phyloP scores from a whole-genome alignment of 2,888 invertebrate genomes.

The Heliconius cydno region DNA sequence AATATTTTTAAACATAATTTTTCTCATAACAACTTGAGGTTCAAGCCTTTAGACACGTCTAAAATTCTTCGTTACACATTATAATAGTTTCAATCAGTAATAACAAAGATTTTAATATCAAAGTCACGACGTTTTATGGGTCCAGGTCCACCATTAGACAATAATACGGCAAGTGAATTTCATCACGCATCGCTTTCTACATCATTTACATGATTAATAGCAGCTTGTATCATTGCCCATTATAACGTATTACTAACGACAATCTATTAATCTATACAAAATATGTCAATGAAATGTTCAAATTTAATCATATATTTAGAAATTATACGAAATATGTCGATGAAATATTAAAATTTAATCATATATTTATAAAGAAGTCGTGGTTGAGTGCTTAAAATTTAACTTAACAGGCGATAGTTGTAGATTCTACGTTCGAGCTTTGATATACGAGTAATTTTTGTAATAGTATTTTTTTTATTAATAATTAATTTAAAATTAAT shows the following conservation, averaged over 20 bases:
- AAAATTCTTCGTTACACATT: not conserved
- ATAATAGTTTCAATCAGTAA: not conserved
- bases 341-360: constrained; percentile 19
- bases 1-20: not conserved
- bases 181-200: constrained; percentile 24
- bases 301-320: constrained; percentile 5
- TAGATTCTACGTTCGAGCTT: not conserved
- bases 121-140: constrained; percentile 16
- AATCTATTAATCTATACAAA: constrained; percentile 20
- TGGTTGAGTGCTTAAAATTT: not conserved
- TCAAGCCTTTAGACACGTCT: not conserved
- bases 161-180: constrained; percentile 28
- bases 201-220: constrained; percentile 30
- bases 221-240: constrained; percentile 18
- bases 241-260: constrained; percentile 18
- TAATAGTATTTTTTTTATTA: no score
- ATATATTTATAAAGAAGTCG: not conserved
- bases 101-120: constrained; percentile 9
- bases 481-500: no score
- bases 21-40: not conserved
- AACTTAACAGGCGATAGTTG: not conserved
- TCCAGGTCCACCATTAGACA: constrained; percentile 28
- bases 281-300: constrained; percentile 11
- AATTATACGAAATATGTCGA: not conserved
- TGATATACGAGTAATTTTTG: no score